These are phyloP conservation scores for Mesaphorura yosii DNA, from an alignment of 1,140 invertebrate species.

Conservation along the genomic window DNA sequence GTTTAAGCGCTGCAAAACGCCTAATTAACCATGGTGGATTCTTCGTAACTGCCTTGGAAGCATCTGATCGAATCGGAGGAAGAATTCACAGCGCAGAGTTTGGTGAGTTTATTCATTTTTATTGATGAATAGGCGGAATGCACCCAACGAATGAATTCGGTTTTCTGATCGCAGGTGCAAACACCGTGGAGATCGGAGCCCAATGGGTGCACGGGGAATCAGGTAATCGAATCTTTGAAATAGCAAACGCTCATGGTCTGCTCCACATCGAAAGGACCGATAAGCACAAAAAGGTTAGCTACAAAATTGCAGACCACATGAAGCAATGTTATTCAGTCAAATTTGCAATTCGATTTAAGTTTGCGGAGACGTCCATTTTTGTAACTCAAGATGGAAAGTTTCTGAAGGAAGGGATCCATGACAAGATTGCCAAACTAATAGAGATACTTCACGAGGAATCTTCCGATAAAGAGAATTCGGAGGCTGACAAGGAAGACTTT, in stretches of 20 bases:
- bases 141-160: background rate
- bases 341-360: background rate
- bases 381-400: conserved; percentile 16
- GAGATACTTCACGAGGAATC: background rate
- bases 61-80: conserved; percentile 32
- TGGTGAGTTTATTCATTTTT: conserved; percentile 18
- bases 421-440: background rate
- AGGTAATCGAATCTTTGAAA: conserved; percentile 32
- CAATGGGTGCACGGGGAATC: conserved; percentile 41
- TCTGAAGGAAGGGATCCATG: conserved; percentile 4
- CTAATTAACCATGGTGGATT: conserved; percentile 23
- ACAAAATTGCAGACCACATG: background rate
- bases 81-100: conserved; percentile 28
- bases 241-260: conserved; percentile 24
- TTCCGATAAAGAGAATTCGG: background rate
- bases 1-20: conserved; percentile 28
- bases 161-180: conserved; percentile 17
- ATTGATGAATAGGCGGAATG: background rate
- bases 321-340: background rate
- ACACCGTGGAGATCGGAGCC: conserved; percentile 39
- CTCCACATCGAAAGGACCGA: too few species aligned
- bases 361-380: conserved; percentile 7
- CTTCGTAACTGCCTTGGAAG: conserved; percentile 32
- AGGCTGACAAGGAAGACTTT: background rate
- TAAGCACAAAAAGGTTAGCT: too few species aligned